These are phyloP conservation scores for Platichthys stellatus DNA, from an alignment of 2,113 vertebrate species.

Conservation along the genomic window DNA sequence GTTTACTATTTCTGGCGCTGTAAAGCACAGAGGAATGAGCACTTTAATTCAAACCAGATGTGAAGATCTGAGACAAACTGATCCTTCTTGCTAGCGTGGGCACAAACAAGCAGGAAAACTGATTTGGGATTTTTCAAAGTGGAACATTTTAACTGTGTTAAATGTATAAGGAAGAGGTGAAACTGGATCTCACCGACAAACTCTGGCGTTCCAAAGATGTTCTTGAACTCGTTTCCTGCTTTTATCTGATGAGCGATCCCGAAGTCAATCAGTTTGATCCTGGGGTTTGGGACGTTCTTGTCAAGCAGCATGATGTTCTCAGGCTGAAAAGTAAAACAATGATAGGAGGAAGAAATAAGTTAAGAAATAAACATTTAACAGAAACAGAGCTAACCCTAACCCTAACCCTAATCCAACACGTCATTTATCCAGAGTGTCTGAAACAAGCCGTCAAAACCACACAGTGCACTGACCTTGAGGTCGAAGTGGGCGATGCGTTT, in stretches of 20 bases:
- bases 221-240: conserved; percentile 96
- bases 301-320: conserved; percentile 99
- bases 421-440: conserved; percentile 13
- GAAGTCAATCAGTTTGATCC: conserved; percentile 97
- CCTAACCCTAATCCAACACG: too few relatives aligned
- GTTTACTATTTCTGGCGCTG: conserved; percentile 98
- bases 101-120: background rate
- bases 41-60: conserved; percentile 65
- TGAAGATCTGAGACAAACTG: conserved; percentile 26
- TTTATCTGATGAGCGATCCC: conserved; percentile 98
- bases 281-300: conserved; percentile 91
- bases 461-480: conserved; percentile 87
- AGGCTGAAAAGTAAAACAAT: conserved; percentile 79
- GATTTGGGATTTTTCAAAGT: background rate
- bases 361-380: too few relatives aligned
- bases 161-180: background rate
- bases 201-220: conserved; percentile 97
- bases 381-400: too few relatives aligned
- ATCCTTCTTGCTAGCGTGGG: conserved; percentile 1
- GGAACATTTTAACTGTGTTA: background rate
- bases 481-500: conserved; percentile 97
- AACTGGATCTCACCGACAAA: conserved; percentile 90
- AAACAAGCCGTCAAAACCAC: background rate
- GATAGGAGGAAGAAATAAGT: background rate
- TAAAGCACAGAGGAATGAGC: conserved; percentile 47